Evolutionary conservation across 2,888 invertebrate genomes (phyloP).

Genomic region (Thecophora atra): DNA sequence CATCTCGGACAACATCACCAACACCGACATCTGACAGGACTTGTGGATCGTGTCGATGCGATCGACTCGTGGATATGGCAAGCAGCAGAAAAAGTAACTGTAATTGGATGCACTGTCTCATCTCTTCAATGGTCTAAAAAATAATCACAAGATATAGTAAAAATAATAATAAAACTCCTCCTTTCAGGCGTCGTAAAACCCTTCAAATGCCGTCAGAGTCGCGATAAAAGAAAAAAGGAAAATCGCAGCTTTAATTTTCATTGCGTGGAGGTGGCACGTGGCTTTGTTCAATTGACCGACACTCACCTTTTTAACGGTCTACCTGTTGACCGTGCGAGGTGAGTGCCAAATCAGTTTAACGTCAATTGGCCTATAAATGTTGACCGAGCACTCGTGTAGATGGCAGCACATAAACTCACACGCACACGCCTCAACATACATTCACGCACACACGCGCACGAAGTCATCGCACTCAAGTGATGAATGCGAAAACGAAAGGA

Average conservation of each 20-base stretch:
- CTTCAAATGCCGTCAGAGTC: too few relatives aligned
- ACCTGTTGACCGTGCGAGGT: conserved; percentile 17
- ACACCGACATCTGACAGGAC: background rate
- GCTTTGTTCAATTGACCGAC: background rate
- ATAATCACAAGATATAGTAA: too few relatives aligned
- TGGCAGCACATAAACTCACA: background rate
- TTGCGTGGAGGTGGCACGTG: background rate
- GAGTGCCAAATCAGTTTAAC: conserved; percentile 15
- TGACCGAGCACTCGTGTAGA: conserved; percentile 8
- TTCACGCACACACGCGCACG: too few relatives aligned
- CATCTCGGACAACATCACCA: background rate
- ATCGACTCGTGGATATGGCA: conserved; percentile 6
- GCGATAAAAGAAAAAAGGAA: background rate
- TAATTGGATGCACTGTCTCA: conserved; percentile 20
- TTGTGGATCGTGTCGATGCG: background rate
- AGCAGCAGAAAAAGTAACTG: conserved; percentile 30
- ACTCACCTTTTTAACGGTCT: conserved; percentile 1
- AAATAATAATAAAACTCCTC: background rate
- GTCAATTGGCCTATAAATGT: conserved; percentile 28
- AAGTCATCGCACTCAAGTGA: too few relatives aligned
- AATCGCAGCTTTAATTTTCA: background rate
- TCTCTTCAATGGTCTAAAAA: too few relatives aligned
- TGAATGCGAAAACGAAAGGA: too few relatives aligned
- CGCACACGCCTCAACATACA: too few relatives aligned
- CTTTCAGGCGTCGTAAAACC: background rate